Percentiles rank a stretch among this genome's conserved stretches.
Conservation (phyloP, 92 coral and sea anemone genomes). For the Epizoanthus scotinus region DNA sequence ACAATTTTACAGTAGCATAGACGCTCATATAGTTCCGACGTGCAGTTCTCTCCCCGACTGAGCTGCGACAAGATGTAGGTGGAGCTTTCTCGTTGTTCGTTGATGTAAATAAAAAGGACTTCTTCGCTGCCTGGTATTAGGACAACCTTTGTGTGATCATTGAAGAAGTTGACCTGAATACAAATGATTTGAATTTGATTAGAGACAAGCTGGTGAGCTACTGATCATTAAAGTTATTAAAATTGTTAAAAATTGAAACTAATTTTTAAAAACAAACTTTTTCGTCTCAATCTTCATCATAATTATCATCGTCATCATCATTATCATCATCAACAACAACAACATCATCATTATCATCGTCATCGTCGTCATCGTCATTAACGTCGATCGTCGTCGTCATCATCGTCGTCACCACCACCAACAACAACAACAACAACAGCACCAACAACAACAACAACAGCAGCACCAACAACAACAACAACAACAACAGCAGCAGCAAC, state of each 20-base stretch:
- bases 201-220: not conserved
- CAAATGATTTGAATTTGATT: not conserved
- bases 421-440: no score
- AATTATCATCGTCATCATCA: no score
- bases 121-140: slow-evolving; percentile 83
- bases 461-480: no score
- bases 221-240: not conserved
- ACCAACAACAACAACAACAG: no score
- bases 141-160: slow-evolving; percentile 95
- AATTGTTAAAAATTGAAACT: no score
- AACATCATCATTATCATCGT: no score
- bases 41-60: slow-evolving; percentile 57
- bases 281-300: no score
- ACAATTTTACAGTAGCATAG: slow-evolving; percentile 86
- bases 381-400: no score
- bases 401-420: no score
- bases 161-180: slow-evolving; percentile 87
- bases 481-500: no score
- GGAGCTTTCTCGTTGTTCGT: slow-evolving; percentile 85
- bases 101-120: slow-evolving; percentile 80
- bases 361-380: no score
- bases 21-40: slow-evolving; percentile 73
- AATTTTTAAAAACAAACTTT: not conserved
- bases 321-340: no score
- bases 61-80: slow-evolving; percentile 76